Evolutionary conservation across 2,888 invertebrate species (phyloP), one percentile per base, ranked within the genome.

Genomic region (Protodeltote pygarga): DNA sequence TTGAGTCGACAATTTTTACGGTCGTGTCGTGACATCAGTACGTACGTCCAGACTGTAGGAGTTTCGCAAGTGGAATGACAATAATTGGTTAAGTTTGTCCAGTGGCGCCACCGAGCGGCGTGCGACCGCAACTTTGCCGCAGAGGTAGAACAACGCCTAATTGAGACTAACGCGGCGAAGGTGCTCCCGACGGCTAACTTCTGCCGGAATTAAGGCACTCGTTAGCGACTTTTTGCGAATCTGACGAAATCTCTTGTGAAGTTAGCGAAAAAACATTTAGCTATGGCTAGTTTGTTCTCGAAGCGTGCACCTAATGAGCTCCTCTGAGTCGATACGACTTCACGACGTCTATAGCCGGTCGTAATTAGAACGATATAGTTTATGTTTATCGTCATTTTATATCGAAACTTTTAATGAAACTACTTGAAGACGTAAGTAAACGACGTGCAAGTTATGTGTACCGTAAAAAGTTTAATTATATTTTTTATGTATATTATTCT

Each of bases 161-260:
- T 86, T 86, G 81, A 80, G 82, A 79, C 71, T 74, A 75, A 75
- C 77, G 67, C 70, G 49, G 42, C 58, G 55, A 73, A 76, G 78
- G 79, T 77, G 73, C 73, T 65, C 45, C 69, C 69, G 49, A 57
- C 70, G 70, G 41, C 73, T 64, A 85, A 87, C 87, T 89, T 85
- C 73, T 71, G 61, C 65, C 73, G 67, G 82, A 81, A 85, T 87
- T 87, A 85, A 87, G 81, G 75, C 79, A 80, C 85, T 88, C 87
- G 87, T 89, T 88, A 87, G 79, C 63, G 80, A 85, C 82, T 87
- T 88, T 87, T 85, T 84, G 85, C 77, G 75, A 77, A 79, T 76
- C 78, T 77, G 73, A 76, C 77, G 72, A 81, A 84, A 86, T 86
- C 86, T 85, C 80, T 77, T 66, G 69, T 75, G 59, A 79, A 83